These are phyloP conservation scores for Siniperca knerii DNA, from an alignment of 2,113 vertebrate genomes.

Conservation along the genomic window DNA sequence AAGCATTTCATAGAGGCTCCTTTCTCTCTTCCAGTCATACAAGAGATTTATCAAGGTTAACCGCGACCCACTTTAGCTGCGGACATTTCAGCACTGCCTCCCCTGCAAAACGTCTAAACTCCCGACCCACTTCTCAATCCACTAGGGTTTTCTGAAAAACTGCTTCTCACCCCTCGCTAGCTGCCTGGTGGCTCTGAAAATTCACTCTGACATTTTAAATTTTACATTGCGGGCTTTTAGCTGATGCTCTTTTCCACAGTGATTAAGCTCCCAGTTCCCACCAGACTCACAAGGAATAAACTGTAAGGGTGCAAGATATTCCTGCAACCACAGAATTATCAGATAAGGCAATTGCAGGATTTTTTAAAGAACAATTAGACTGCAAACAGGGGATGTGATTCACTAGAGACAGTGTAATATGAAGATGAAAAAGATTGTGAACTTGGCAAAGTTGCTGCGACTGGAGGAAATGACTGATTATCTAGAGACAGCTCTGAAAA, in stretches of 20 bases:
- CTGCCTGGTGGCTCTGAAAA: slow-evolving; percentile 38
- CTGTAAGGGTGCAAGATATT: not conserved
- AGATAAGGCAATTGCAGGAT: not conserved
- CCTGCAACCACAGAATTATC: not conserved
- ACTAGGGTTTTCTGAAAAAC: slow-evolving; percentile 41
- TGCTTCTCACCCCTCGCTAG: not conserved
- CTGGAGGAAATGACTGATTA: slow-evolving; percentile 53
- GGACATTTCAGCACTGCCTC: slow-evolving; percentile 59
- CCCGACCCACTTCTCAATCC: slow-evolving; percentile 69
- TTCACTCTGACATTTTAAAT: slow-evolving; percentile 44
- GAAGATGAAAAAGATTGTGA: slow-evolving; percentile 33
- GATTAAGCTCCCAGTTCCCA: slow-evolving; percentile 14
- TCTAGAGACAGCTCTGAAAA: slow-evolving; percentile 40
- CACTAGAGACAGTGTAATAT: slow-evolving; percentile 27
- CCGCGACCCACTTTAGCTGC: slow-evolving; percentile 69
- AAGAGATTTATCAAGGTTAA: slow-evolving; percentile 71
- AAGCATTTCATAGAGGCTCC: slow-evolving; percentile 11
- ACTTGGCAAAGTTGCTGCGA: slow-evolving; percentile 30
- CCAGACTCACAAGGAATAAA: not conserved
- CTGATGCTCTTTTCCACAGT: not conserved
- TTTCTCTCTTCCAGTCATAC: slow-evolving; percentile 25
- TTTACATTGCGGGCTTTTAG: slow-evolving; percentile 20
- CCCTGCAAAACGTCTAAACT: slow-evolving; percentile 55
- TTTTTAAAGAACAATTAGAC: slow-evolving; percentile 31
- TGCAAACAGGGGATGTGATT: slow-evolving; percentile 25